Conservation (phyloP, 2,888 invertebrate species). For the Andrena fulva region DNA sequence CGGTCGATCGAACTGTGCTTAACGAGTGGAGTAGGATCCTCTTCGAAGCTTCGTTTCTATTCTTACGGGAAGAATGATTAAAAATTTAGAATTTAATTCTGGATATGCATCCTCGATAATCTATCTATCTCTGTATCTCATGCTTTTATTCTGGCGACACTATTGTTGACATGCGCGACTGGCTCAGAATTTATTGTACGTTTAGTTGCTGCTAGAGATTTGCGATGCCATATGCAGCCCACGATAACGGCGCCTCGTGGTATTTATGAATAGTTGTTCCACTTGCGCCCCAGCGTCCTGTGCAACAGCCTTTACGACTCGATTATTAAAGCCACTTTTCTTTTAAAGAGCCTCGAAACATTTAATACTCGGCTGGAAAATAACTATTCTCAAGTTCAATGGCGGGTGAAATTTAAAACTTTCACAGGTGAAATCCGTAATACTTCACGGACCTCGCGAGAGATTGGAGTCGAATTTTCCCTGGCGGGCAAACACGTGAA, state of each 20-base stretch:
- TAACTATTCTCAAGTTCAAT: conserved; percentile 22
- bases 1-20: background rate
- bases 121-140: conserved; percentile 36
- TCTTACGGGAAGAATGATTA: background rate
- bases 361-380: conserved; percentile 19
- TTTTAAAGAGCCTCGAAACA: background rate
- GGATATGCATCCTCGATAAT: background rate
- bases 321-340: background rate
- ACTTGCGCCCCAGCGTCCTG: conserved; percentile 70
- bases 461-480: conserved; percentile 34
- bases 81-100: background rate
- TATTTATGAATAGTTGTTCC: conserved; percentile 77
- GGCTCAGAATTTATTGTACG: conserved; percentile 68
- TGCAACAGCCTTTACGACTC: conserved; percentile 44
- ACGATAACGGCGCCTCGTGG: conserved; percentile 67
- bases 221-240: conserved; percentile 49
- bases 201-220: conserved; percentile 37
- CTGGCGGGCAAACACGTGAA: conserved; percentile 5
- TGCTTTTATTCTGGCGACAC: conserved; percentile 47
- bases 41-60: background rate
- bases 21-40: background rate
- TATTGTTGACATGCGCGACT: conserved; percentile 49
- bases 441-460: conserved; percentile 13
- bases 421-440: conserved; percentile 44
- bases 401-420: conserved; percentile 31